Percentiles rank a stretch among this genome's conserved stretches.
phyloP scores from a whole-genome alignment of 1,140 invertebrate genomes.

The Drosophila yakuba region DNA sequence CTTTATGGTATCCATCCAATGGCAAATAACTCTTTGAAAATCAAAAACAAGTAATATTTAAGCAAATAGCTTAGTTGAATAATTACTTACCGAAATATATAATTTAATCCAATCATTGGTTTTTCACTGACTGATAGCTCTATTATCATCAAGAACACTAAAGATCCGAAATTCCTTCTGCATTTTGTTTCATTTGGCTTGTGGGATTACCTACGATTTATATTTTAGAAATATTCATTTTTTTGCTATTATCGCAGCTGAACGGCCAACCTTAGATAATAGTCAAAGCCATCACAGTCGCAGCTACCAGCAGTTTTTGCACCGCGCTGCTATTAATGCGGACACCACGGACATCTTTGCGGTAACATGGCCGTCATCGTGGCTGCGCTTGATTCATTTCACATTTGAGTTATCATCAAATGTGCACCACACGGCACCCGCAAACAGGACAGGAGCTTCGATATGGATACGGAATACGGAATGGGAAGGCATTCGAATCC shows the following conservation, averaged over 20 bases:
- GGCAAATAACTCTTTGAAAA: too few relatives aligned
- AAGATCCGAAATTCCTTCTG: too few relatives aligned
- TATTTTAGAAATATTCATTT: background rate
- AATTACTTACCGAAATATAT: too few relatives aligned
- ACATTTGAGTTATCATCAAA: constrained; percentile 68
- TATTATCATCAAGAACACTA: too few relatives aligned
- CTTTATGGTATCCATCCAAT: too few relatives aligned
- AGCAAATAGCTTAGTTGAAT: too few relatives aligned
- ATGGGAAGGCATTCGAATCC: constrained; percentile 21
- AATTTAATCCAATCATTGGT: too few relatives aligned
- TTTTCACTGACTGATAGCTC: too few relatives aligned
- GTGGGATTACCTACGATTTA: background rate
- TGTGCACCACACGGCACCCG: constrained; percentile 18
- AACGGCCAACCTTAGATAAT: background rate
- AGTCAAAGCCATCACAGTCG: constrained; percentile 5
- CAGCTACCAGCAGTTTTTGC: constrained; percentile 54
- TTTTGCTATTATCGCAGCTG: background rate
- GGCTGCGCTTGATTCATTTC: constrained; percentile 56
- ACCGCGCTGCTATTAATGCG: constrained; percentile 46
- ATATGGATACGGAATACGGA: constrained; percentile 1
- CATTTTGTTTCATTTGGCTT: too few relatives aligned
- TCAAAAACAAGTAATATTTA: too few relatives aligned
- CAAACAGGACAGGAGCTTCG: background rate
- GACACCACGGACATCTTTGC: constrained; percentile 58
- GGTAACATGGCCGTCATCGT: constrained; percentile 29